A percentile compares a stretch with the other conserved stretches of the same genome.
Evolutionary conservation across 64 coral and sea anemone genomes (phyloP).

Genomic region (Platygyra sinensis): DNA sequence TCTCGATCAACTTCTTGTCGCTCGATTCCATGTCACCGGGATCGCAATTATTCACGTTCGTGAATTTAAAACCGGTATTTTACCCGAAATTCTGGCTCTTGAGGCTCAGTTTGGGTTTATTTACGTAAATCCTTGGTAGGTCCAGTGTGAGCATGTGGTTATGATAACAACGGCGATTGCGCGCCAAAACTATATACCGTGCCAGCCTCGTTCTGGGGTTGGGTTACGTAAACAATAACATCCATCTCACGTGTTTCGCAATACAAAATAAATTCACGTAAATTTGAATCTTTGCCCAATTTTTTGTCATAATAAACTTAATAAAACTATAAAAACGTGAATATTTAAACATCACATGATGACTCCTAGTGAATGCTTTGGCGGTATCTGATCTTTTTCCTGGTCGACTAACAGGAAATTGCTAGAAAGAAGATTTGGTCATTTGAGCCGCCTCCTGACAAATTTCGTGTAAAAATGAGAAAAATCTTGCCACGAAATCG

Average conservation of each 20-base stretch:
- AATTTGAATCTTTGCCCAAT: not conserved
- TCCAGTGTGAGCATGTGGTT: constrained; percentile 8
- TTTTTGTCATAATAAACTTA: not conserved
- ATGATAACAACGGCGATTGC: not conserved
- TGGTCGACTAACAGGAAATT: too few species aligned
- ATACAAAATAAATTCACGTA: not conserved
- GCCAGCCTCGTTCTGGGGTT: constrained; percentile 24
- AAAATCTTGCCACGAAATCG: not conserved
- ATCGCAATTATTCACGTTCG: not conserved
- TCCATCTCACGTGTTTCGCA: not conserved
- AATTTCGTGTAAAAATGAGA: constrained; percentile 1
- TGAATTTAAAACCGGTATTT: constrained; percentile 11
- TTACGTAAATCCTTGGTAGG: not conserved
- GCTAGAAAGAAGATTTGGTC: not conserved
- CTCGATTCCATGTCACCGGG: constrained; percentile 7
- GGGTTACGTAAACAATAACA: not conserved
- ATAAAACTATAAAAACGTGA: not conserved
- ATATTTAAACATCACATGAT: too few species aligned
- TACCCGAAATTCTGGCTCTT: not conserved
- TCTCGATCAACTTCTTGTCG: constrained; percentile 43
- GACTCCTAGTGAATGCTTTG: not conserved
- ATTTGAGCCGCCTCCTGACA: not conserved
- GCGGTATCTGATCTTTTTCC: not conserved
- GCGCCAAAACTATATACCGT: not conserved
- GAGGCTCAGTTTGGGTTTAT: not conserved